Evolutionary conservation across 2,113 vertebrate genomes (phyloP), one percentile per base, ranked within the genome.

Genomic region (Ranitomeya imitator): DNA sequence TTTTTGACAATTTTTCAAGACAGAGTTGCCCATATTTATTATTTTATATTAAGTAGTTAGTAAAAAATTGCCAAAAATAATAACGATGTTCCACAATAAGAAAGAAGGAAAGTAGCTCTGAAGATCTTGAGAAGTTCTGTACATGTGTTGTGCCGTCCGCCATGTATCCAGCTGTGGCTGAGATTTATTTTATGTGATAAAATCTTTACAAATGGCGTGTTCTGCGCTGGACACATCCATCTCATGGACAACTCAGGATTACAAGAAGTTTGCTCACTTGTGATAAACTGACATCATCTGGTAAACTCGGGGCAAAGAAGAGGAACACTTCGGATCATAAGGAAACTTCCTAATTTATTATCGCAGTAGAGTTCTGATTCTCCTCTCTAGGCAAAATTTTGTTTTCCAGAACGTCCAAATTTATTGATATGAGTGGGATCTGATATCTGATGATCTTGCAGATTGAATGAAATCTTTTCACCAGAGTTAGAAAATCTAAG

Each of bases 201-300:
- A 80, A 80, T 60, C 79, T 60, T 55, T 78, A 18, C 23, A 78
- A 76, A 55, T 78, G 51, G 14, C 79, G 60, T 60, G 55, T 18
- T 80, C 79, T 37, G 79, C 31, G 79, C 79, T 80, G 55, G 79
- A 60, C 54, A 59, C 59, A 80, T 80, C 79, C 23, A 80, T 80
- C 54, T 59, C 55, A 81, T 81, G 79, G 59, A 79, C 77, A 79
- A 23, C 26, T 19, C 37, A 31, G 79, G 55, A 37, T 81, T 81
- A 81, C 57, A 18, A 61, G n/a, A 37, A 12, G 26, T 26, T 80
- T 80, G n/a, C 79, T 61, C 23, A 61, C 79, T 61, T 61, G 55
- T 54, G n/a, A 80, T 80, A n/a, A 80, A 31, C 54, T 80, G 78
- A 60, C 54, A 59, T 59, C 78, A 59, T 80, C 57, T 81, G 57